Percentiles rank a stretch among this genome's conserved stretches.
These are phyloP conservation scores for Acromyrmex echinatior DNA, from an alignment of 1,140 invertebrate species.

Conservation along the genomic window DNA sequence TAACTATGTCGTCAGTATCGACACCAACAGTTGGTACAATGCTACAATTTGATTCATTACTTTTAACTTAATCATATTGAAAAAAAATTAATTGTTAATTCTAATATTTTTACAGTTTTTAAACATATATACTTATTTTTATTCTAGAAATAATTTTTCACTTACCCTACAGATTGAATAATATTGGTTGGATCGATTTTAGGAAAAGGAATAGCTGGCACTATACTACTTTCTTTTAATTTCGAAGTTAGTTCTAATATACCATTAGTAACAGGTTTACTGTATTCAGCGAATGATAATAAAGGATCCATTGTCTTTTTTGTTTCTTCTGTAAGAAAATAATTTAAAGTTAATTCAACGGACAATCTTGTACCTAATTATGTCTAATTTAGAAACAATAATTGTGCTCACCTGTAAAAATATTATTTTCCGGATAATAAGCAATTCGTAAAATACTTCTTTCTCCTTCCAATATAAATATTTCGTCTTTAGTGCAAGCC, in stretches of 20 bases:
- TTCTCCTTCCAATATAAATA: constrained; percentile 92
- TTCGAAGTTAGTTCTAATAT: constrained; percentile 83
- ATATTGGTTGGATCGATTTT: constrained; percentile 83
- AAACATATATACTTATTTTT: background rate
- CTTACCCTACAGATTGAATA: constrained; percentile 83
- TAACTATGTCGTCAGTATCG: constrained; percentile 82
- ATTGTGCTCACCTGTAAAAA: constrained; percentile 77
- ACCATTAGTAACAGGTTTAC: constrained; percentile 82
- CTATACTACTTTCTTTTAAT: constrained; percentile 83
- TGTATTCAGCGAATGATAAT: constrained; percentile 81
- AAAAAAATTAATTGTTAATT: constrained; percentile 28
- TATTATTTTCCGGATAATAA: constrained; percentile 86
- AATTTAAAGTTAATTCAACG: constrained; percentile 14
- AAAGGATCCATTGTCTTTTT: constrained; percentile 75
- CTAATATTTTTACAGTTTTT: background rate
- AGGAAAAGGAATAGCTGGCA: constrained; percentile 83
- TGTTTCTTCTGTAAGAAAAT: constrained; percentile 68
- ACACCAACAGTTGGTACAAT: constrained; percentile 77
- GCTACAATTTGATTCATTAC: constrained; percentile 68
- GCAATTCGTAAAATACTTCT: constrained; percentile 90
- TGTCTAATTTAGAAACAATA: background rate
- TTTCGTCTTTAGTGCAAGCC: constrained; percentile 91
- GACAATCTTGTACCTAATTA: constrained; percentile 13
- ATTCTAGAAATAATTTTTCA: constrained; percentile 1
- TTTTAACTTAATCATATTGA: background rate